Evolutionary conservation across 2,888 invertebrate genomes (phyloP).

Genomic region (Byasa hedistus): DNA sequence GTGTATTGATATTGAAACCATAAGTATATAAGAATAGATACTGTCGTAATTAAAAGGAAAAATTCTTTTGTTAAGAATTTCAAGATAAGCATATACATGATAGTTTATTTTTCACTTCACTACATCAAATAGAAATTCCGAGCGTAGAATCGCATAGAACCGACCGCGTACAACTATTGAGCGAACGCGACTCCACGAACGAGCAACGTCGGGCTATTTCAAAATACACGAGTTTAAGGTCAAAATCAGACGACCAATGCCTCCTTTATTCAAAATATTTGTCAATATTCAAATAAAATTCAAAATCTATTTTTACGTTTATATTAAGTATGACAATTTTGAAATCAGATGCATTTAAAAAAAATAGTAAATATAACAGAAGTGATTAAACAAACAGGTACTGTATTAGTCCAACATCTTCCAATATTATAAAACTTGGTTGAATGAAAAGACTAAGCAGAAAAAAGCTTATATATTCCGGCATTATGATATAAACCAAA

Average conservation of each 20-base stretch:
- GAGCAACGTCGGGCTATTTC: conserved; percentile 34
- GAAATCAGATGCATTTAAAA: not conserved
- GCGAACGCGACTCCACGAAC: conserved; percentile 28
- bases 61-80: conserved; percentile 33
- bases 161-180: conserved; percentile 11
- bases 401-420: not conserved
- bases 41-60: conserved; percentile 41
- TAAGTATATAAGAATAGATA: conserved; percentile 43
- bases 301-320: not conserved
- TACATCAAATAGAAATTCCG: conserved; percentile 3
- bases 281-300: conserved; percentile 16
- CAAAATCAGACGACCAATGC: conserved; percentile 23
- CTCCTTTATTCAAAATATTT: conserved; percentile 13
- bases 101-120: conserved; percentile 9
- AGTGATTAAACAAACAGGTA: not conserved
- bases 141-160: conserved; percentile 8
- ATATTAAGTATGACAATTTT: not conserved
- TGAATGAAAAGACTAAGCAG: not conserved
- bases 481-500: not conserved
- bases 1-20: conserved; percentile 59
- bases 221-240: conserved; percentile 38
- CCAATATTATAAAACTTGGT: not conserved
- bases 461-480: not conserved
- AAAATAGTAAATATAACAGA: not conserved
- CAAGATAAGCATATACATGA: conserved; percentile 29